phyloP scores from a whole-genome alignment of 37 sponge, comb jelly and placozoan genomes.

The Theonella swinhoei region DNA sequence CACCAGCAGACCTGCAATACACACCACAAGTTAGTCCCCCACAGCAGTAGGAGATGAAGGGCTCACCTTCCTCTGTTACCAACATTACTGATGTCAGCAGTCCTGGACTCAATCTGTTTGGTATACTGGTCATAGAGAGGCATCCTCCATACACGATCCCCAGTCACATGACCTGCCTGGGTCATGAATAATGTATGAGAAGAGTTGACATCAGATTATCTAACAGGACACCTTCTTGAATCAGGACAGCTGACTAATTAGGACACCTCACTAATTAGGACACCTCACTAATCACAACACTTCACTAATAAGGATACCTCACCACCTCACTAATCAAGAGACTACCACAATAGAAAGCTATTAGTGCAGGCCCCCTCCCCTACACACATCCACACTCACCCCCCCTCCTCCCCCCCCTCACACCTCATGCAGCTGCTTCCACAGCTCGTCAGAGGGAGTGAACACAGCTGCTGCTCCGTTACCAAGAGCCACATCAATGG shows the following conservation, averaged over 20 bases:
- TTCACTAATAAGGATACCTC: not conserved
- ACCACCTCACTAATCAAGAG: not conserved
- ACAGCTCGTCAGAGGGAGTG: conserved; percentile 61
- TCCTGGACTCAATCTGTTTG: conserved; percentile 75
- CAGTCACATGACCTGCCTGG: conserved; percentile 68
- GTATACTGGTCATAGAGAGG: conserved; percentile 82
- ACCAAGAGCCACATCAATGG: conserved; percentile 82
- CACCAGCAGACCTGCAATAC: conserved; percentile 78
- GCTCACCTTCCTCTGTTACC: conserved; percentile 56
- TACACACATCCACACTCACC: not conserved
- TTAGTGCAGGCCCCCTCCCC: too few relatives aligned
- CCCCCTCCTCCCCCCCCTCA: not conserved
- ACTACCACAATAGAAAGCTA: not conserved
- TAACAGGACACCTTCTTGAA: not conserved
- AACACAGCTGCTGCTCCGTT: conserved; percentile 84
- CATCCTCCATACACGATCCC: conserved; percentile 94
- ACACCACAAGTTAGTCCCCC: not conserved
- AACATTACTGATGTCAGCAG: conserved; percentile 89
- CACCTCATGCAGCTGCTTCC: conserved; percentile 73
- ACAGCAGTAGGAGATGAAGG: not conserved
- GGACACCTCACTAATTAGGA: not conserved
- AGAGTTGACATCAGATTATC: not conserved
- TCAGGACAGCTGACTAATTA: not conserved
- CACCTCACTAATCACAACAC: not conserved
- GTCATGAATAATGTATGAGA: not conserved